phyloP scores from a whole-genome alignment of 2,888 invertebrate species.

The Loripinus fragilis region DNA sequence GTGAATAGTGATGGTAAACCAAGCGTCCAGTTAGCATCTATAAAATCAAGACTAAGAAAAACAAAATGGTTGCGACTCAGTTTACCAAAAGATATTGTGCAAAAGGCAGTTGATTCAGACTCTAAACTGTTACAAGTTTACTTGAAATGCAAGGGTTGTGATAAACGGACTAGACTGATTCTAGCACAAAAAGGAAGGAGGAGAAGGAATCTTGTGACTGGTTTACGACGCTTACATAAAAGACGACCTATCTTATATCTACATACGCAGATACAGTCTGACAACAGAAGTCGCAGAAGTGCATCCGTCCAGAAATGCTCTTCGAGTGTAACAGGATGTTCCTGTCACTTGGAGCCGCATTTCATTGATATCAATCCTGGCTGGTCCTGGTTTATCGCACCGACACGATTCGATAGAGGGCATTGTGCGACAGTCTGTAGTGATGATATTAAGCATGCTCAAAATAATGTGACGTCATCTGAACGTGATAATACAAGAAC shows the following conservation, averaged over 20 bases:
- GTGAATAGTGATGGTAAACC: slow-evolving; percentile 42
- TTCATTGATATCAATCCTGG: background rate
- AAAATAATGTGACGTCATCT: background rate
- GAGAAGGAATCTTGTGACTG: background rate
- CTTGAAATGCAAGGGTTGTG: slow-evolving; percentile 49
- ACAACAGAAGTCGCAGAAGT: background rate
- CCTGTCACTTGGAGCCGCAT: background rate
- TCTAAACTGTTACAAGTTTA: slow-evolving; percentile 40
- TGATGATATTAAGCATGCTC: background rate
- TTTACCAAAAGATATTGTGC: slow-evolving; percentile 46
- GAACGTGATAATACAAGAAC: background rate
- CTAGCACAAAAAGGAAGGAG: slow-evolving; percentile 39
- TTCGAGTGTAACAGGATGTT: background rate
- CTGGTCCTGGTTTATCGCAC: background rate
- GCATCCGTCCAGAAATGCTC: background rate
- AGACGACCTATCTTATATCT: slow-evolving; percentile 40
- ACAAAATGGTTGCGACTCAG: slow-evolving; percentile 51
- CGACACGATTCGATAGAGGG: background rate
- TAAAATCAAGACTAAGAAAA: slow-evolving; percentile 46
- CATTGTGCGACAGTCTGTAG: background rate
- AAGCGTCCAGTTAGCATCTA: slow-evolving; percentile 29
- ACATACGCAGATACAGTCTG: slow-evolving; percentile 21
- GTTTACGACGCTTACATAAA: slow-evolving; percentile 25
- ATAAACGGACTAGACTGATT: slow-evolving; percentile 42
- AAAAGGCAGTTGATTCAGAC: slow-evolving; percentile 40